Evolutionary conservation across 2,797 vertebrate species (phyloP).

Genomic region (Sebastes vulpes): DNA sequence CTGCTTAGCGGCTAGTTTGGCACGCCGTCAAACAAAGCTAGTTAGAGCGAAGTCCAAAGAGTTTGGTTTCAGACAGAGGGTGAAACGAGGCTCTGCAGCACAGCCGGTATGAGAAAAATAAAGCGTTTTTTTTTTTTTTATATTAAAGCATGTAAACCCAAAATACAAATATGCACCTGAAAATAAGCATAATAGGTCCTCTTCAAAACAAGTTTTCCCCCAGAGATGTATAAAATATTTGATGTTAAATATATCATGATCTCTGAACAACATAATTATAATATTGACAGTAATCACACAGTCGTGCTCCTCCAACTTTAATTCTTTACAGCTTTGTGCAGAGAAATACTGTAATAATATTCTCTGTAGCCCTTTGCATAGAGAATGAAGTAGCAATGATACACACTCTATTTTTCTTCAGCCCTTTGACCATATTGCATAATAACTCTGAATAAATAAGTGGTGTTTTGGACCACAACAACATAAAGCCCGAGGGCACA

Average conservation of each 20-base stretch:
- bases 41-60: too few relatives aligned
- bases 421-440: slow-evolving; percentile 34
- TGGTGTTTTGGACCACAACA: slow-evolving; percentile 12
- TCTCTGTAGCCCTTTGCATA: background rate
- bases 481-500: slow-evolving; percentile 17
- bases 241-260: background rate
- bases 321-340: background rate
- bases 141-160: too few relatives aligned
- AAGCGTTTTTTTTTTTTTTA: too few relatives aligned
- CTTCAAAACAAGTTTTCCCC: background rate
- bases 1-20: too few relatives aligned
- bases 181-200: too few relatives aligned
- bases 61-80: too few relatives aligned
- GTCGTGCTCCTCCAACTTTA: background rate
- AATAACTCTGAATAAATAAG: slow-evolving; percentile 54
- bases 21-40: too few relatives aligned
- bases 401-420: background rate
- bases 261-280: background rate
- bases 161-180: too few relatives aligned
- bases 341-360: background rate
- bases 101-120: too few relatives aligned
- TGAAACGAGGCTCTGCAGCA: too few relatives aligned
- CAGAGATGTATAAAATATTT: background rate
- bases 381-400: background rate
- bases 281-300: background rate